These are phyloP conservation scores for Drosophila dives DNA, from an alignment of 2,888 invertebrate species.

Conservation along the genomic window DNA sequence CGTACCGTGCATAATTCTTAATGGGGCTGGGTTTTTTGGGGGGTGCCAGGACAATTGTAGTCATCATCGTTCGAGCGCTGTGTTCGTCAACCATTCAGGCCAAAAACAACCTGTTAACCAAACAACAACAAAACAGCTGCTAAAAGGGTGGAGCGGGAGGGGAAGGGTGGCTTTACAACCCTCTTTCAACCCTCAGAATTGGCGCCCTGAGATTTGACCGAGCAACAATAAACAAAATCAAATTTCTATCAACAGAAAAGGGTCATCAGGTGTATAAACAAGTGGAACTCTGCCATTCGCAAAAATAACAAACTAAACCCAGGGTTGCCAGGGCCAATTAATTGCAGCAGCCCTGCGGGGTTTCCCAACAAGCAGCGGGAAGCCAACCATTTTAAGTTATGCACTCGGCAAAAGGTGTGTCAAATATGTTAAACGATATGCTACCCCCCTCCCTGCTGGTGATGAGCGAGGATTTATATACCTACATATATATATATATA, in stretches of 20 bases:
- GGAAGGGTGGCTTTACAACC: background rate
- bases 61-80: constrained; percentile 39
- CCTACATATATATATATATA: background rate
- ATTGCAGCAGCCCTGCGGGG: constrained; percentile 46
- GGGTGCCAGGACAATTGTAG: constrained; percentile 22
- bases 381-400: background rate
- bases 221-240: constrained; percentile 72
- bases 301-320: constrained; percentile 18
- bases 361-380: constrained; percentile 28
- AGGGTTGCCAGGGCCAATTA: constrained; percentile 51
- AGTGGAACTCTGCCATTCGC: constrained; percentile 12
- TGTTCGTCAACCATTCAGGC: constrained; percentile 10
- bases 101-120: constrained; percentile 61
- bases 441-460: constrained; percentile 1
- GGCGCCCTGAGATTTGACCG: constrained; percentile 30
- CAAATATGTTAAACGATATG: constrained; percentile 16
- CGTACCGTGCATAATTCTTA: background rate
- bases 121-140: constrained; percentile 20
- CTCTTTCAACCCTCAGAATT: constrained; percentile 2
- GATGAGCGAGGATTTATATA: background rate
- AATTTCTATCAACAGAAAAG: constrained; percentile 66
- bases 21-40: background rate
- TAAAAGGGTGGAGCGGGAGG: background rate
- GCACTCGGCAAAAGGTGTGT: background rate
- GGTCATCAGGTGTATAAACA: constrained; percentile 74